These are phyloP conservation scores for Scortum barcoo DNA, from an alignment of 2,113 vertebrate species.

Conservation along the genomic window DNA sequence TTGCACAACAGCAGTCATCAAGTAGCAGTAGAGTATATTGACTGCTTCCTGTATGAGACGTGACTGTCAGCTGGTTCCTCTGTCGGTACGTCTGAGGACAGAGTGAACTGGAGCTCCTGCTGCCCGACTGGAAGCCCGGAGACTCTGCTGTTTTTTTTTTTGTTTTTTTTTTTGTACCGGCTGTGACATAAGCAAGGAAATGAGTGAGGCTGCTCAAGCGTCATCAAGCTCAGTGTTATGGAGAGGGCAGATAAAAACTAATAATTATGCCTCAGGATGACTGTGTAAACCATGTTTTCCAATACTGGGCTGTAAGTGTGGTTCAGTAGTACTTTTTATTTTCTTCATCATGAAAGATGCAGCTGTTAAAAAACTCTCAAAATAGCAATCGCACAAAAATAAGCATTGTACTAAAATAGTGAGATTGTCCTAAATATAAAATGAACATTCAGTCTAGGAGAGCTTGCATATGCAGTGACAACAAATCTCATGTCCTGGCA, in stretches of 20 bases:
- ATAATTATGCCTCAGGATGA: slow-evolving; percentile 26
- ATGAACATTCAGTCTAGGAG: neutral
- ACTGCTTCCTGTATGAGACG: slow-evolving; percentile 59
- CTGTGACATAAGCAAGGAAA: slow-evolving; percentile 66
- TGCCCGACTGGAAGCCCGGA: slow-evolving; percentile 36
- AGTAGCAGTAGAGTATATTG: slow-evolving; percentile 18
- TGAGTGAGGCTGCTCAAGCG: slow-evolving; percentile 48
- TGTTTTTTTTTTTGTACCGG: slow-evolving; percentile 6
- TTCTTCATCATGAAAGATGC: neutral
- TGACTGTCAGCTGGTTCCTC: slow-evolving; percentile 64
- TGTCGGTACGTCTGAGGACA: slow-evolving; percentile 62
- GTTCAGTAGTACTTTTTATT: neutral
- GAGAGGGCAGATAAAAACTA: slow-evolving; percentile 24
- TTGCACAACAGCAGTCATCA: slow-evolving; percentile 25
- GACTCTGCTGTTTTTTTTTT: slow-evolving; percentile 3
- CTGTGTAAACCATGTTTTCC: too few species aligned
- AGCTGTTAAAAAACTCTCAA: neutral
- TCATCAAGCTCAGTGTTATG: slow-evolving; percentile 44
- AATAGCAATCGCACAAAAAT: neutral
- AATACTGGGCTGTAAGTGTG: neutral
- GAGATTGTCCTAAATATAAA: slow-evolving; percentile 2
- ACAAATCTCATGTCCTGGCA: neutral
- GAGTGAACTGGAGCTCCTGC: slow-evolving; percentile 47
- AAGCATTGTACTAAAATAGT: neutral
- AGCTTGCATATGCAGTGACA: neutral